Evolutionary conservation across 2,113 vertebrate species (phyloP), one percentile per base, ranked within the genome.

Genomic region (Leptodactylus fuscus): DNA sequence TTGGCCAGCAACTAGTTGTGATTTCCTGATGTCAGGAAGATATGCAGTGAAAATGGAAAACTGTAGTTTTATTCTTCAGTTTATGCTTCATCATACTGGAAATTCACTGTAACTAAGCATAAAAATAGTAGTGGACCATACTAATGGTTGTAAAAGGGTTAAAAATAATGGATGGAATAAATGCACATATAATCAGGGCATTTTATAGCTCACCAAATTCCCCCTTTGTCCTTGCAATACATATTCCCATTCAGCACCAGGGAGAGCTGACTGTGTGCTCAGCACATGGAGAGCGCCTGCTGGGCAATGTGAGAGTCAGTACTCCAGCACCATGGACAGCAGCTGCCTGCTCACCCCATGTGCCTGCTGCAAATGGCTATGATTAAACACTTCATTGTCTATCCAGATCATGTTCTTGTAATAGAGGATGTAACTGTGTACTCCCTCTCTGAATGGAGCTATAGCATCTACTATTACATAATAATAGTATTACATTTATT

Each of bases 331-430:
- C 38, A 36, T 38, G 55, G 77, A 58, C 76, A 79, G 53, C 53
- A 16, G 53, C 49, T 38, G 27, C 22, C 55, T 18, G 1, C 5
- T 12, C 51, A 24, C 10, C 34, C 34, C 55, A 41, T 41, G 55
- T 44, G n/a, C 34, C 22, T 24, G 51, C 49, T 78, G 29, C 76
- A 79, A 79, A 79, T 38, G 53, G 49, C 34, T 58, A 58, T 24
- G 53, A 76, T 76, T 76, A 76, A 76, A 76, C 41, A 32, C 46
- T 32, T 51, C 73, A 76, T 51, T 51, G 27, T 51, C 46, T 20
- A 76, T 4, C 73, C 46, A 51, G 22, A 76, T 76, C 73, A 76
- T 29, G 73, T 48, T 51, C 73, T n/a, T 29, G 29, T 32, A 51
- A 32, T 34, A 32, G 46, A 29, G 41, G 24, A 36, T 20, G 18